Percentiles rank a stretch among this genome's conserved stretches.
These are phyloP conservation scores for Pseudomugil gertrudae DNA, from an alignment of 2,797 vertebrate species.

Conservation along the genomic window DNA sequence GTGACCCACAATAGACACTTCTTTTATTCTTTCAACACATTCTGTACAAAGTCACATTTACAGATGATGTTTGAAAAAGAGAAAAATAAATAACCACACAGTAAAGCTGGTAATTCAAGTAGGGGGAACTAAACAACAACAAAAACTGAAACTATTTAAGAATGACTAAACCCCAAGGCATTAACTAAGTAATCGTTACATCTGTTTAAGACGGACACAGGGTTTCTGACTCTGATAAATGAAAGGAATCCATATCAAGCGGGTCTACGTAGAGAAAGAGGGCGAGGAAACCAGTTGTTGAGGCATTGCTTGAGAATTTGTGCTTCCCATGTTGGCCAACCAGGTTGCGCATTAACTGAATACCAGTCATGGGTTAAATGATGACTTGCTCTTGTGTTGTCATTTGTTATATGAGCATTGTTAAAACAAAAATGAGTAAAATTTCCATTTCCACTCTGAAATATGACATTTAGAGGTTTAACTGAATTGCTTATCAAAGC, in stretches of 20 bases:
- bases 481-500: constrained; percentile 17
- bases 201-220: constrained; percentile 3
- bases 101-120: neutral
- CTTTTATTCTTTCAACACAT: neutral
- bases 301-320: neutral
- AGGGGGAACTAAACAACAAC: neutral
- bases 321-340: neutral
- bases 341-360: neutral
- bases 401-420: neutral
- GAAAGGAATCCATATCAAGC: neutral
- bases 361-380: neutral
- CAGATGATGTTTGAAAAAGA: neutral
- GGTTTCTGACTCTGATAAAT: neutral
- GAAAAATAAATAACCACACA: neutral
- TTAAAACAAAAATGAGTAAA: neutral
- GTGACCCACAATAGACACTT: constrained; percentile 2
- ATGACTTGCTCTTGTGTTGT: neutral
- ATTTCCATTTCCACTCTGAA: neutral
- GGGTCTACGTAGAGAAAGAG: neutral
- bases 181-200: constrained; percentile 1
- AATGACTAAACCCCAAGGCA: neutral
- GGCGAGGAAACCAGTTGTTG: neutral
- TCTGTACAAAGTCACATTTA: neutral
- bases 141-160: neutral
- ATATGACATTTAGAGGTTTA: neutral